These are phyloP conservation scores for Aphodius granarius DNA, from an alignment of 2,888 invertebrate species.

Conservation along the genomic window DNA sequence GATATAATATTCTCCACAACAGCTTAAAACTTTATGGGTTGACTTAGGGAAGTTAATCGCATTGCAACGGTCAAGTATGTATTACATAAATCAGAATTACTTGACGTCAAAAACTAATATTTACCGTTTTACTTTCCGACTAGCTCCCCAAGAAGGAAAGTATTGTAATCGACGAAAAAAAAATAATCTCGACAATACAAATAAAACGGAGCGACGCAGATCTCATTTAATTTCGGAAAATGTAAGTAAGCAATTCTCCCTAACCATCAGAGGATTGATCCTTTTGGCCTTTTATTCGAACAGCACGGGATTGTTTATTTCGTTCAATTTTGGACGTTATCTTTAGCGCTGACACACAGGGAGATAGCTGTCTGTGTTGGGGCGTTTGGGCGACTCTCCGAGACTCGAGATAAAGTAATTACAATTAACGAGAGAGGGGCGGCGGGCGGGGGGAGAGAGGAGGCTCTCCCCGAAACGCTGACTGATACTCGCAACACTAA, in stretches of 20 bases:
- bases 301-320: slow-evolving; percentile 21
- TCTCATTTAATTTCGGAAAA: not conserved
- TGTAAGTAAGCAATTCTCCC: not conserved
- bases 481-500: slow-evolving; percentile 44
- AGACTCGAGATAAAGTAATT: slow-evolving; percentile 46
- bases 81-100: not conserved
- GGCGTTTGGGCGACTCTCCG: slow-evolving; percentile 20
- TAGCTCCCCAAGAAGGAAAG: too few species aligned
- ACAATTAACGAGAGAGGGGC: slow-evolving; percentile 41
- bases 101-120: not conserved
- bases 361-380: slow-evolving; percentile 27
- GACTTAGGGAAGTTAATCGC: not conserved
- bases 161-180: too few species aligned
- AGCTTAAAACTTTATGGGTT: not conserved
- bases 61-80: not conserved
- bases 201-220: not conserved
- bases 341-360: slow-evolving; percentile 12
- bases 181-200: not conserved
- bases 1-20: not conserved
- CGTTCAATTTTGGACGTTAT: slow-evolving; percentile 19
- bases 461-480: slow-evolving; percentile 29
- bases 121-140: too few species aligned
- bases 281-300: not conserved
- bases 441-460: slow-evolving; percentile 28
- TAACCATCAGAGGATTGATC: not conserved